Base-by-base conservation (phyloP, 2,797 vertebrate genomes). In the Hoplostethus mediterraneus region DNA sequence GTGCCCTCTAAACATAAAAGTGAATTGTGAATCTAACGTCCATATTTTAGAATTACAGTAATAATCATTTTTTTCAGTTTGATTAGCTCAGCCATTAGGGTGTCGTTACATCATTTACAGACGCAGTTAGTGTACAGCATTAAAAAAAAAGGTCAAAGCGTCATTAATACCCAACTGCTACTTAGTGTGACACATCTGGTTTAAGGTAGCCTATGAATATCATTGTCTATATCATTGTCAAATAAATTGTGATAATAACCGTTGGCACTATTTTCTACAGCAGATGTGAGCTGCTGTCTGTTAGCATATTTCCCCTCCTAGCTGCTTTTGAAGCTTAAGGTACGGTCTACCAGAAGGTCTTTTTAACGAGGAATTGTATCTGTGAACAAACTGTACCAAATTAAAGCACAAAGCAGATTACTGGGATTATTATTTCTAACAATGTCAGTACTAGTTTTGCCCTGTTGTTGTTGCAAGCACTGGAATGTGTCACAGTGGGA, bases 221-320 rank as follows among this genome's bases (percentile, higher is more conserved):
- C 21, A 71, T 77, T 53, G 51, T 47, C 48, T 28, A 31, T 51
- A 66, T 73, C 31, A 66, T 55, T 84, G 75, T 81, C 55, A 81
- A 77, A 83, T 77, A 70, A 64, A 40, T 82, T 72, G 71, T 75
- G 72, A 80, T 82, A 79, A 86, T 83, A 59, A 80, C 75, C 77
- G 58, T 47, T 79, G 71, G 63, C 68, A 62, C 42, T 83, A 14
- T 77, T 84, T 79, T 73, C 52, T 62, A 44, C 1, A 7, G 57
- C 77, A 84, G 75, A 78, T 78, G 71, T 76, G 72, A 78, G 67
- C 71, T 40, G 49, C 61, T 71, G 67, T 73, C 63, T 82, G 36
- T 76, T 76, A 71, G 67, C 73, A 57, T 55, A 62, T 69, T 75
- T 61, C 28, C 66, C 71, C 49, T 65, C 68, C 28, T 1, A 54